Evolutionary conservation across 1,140 invertebrate species (phyloP), one percentile per base, ranked within the genome.

Genomic region (Steinernema khuongi): DNA sequence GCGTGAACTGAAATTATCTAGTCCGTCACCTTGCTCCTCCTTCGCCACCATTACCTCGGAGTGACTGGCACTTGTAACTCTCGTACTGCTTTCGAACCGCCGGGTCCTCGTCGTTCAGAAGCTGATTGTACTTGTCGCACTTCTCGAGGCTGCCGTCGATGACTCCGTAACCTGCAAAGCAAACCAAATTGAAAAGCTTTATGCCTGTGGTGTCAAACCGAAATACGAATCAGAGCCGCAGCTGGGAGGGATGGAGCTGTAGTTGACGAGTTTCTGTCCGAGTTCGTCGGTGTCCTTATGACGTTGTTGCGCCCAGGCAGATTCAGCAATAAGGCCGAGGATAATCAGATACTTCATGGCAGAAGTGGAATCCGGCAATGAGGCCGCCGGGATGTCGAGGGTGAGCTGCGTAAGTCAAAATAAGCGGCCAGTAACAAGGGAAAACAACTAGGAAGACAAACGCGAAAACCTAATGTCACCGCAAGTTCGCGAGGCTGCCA

Each of bases 201-300:
- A 11, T n/a, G 36, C 36, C 26, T 60, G 14, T 60, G 14, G 22
- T 11, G n/a, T 41, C 44, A 68, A 31, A 18, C 74, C 74, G 30
- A 75, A 75, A 32, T 75, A 75, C 4, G 70, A 67, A 31, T 75
- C 70, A 31, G 67, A 70, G 67, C 74, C 74, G 32, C 74, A 75
- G 19, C 50, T 60, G 50, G 7, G 50, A 60, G 50, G 50, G 19
- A 60, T 60, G 50, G 50, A 11, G 19, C 7, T 60, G 50, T 60
- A 60, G 50, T 60, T 60, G 50, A 60, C 50, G 19, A 60, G 50
- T 60, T 60, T 60, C 50, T 60, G 50, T 17, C 50, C 50, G 19
- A 60, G 26, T 60, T 60, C 50, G 50, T 60, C 50, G 7, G 7
- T 60, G 50, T 60, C 50, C 19, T 60, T 60, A 22, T 60, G 11